Evolutionary conservation across 2,113 vertebrate genomes (phyloP).

Genomic region (Murina feae): DNA sequence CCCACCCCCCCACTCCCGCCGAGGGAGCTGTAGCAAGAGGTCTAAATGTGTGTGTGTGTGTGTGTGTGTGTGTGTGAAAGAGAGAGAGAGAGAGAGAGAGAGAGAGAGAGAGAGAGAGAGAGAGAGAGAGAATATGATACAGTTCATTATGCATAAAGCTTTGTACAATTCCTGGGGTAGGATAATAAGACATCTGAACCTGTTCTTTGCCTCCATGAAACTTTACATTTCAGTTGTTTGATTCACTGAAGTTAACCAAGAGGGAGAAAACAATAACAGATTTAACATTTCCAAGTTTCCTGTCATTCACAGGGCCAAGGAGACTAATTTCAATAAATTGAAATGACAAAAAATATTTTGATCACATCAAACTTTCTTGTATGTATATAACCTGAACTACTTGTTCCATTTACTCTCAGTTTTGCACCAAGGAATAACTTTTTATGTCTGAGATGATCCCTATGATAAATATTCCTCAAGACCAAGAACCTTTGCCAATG

Average conservation of each 20-base stretch:
- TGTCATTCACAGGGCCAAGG: background rate
- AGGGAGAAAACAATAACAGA: background rate
- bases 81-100: background rate
- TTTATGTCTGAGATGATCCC: background rate
- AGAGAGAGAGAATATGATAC: background rate
- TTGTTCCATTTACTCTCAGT: background rate
- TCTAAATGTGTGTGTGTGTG: no score
- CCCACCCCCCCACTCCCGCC: background rate
- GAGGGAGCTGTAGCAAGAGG: background rate
- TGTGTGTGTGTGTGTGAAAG: background rate
- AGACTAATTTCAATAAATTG: background rate
- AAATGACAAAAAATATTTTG: background rate
- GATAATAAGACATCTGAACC: background rate
- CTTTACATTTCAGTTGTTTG: background rate
- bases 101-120: background rate
- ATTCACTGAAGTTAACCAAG: background rate
- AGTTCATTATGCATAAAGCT: background rate
- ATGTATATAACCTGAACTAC: background rate
- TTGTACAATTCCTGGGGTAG: background rate
- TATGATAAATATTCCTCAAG: background rate
- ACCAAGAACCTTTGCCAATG: background rate
- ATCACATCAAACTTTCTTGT: background rate
- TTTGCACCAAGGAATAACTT: background rate
- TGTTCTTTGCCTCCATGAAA: background rate
- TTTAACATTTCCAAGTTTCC: background rate